A percentile compares a stretch with the other conserved stretches of the same genome.
phyloP scores from a whole-genome alignment of 2,113 vertebrate genomes.

The Elanoides forficatus region DNA sequence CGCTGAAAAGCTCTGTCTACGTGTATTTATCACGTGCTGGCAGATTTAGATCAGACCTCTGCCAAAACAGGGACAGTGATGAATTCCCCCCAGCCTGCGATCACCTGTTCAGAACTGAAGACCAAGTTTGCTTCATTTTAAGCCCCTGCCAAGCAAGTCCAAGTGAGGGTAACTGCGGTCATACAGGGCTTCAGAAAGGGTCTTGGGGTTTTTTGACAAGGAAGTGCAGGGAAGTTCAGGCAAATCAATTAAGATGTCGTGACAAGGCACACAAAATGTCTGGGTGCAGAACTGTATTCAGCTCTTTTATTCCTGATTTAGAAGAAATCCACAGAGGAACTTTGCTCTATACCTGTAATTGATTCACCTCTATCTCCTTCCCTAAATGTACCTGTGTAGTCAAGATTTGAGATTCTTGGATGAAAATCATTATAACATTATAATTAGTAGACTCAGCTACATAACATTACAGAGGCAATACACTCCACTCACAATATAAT shows the following conservation, averaged over 20 bases:
- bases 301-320: background rate
- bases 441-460: background rate
- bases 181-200: background rate
- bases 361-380: background rate
- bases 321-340: background rate
- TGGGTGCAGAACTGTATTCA: background rate
- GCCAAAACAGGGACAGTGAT: background rate
- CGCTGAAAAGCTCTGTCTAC: background rate
- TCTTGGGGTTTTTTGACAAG: background rate
- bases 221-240: background rate
- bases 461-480: background rate
- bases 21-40: background rate
- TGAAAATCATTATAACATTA: background rate
- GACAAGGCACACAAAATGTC: background rate
- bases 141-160: background rate
- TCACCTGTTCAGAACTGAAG: background rate
- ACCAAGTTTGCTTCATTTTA: background rate
- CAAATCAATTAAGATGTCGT: background rate
- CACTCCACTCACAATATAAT: background rate
- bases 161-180: background rate
- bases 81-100: background rate
- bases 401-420: background rate
- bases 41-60: background rate
- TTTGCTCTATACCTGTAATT: background rate
- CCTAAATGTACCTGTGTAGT: background rate